Base-by-base conservation (phyloP, 2,797 vertebrate species). In the Sylvilagus floridanus region DNA sequence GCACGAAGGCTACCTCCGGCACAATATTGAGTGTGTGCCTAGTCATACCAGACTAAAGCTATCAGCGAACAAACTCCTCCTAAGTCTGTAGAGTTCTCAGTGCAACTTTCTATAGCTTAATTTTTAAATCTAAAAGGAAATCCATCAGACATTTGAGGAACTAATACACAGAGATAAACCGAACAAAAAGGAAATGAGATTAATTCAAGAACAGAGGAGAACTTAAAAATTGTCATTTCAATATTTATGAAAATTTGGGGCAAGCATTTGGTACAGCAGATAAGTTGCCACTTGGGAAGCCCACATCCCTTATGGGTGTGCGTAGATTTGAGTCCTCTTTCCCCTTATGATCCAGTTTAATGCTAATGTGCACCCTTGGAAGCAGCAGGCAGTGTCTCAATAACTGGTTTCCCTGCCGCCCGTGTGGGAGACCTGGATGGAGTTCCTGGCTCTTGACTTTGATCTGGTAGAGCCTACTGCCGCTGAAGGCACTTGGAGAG, bases 71-170 rank as follows among this genome's bases (percentile, higher is more conserved):
- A 35, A 75, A 88, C 22, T 32, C 8, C 73, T 68, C 52, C 52
- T 24, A 81, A 63, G 19, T 21, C 32, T 69, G 22, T 2, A 76
- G 47, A 47, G 7, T 57, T n/a, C 28, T 93, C 47, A 47, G 21
- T n/a, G 57, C 83, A 1, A 2, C 52, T 75, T 78, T 65, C 11
- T 54, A 12, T 47, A 86, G 19, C 17, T 16, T 82, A 17, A 6
- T 83, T 82, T 73, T 68, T 32, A 83, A 91, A 89, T 83, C 50
- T 82, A 22, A 62, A 92, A 85, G 32, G 22, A 47, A 82, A 81
- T 66, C 22, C 2, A 77, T 24, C 78, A 68, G 54, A 21, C 5
- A 28, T 81, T 73, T 88, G 60, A 92, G 52, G 7, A 90, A 90
- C 81, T 57, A 76, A 92, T 68, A 35, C 16, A 22, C 75, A 81